A percentile compares a stretch with the other conserved stretches of the same genome.
Conservation (phyloP, 2,888 invertebrate species). For the Neoscelio sp. region DNA sequence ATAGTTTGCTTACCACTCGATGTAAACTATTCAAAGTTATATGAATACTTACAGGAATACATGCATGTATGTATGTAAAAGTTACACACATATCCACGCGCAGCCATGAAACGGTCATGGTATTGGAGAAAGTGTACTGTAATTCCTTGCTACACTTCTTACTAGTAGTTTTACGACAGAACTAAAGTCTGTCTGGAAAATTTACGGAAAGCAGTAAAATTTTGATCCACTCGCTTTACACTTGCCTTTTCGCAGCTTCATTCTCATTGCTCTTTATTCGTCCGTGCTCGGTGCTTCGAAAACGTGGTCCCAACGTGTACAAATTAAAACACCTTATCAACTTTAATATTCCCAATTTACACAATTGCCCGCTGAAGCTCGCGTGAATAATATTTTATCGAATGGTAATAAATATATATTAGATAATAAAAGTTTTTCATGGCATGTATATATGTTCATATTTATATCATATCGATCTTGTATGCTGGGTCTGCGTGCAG, state of each 20-base stretch:
- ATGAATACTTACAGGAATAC: slow-evolving; percentile 3
- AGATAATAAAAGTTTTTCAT: slow-evolving; percentile 48
- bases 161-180: slow-evolving; percentile 50
- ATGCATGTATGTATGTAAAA: not conserved
- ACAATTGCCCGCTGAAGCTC: no score
- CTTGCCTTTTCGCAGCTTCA: slow-evolving; percentile 24
- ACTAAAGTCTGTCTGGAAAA: slow-evolving; percentile 54
- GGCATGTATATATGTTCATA: slow-evolving; percentile 38
- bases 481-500: slow-evolving; percentile 9
- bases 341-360: slow-evolving; percentile 30
- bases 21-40: no score
- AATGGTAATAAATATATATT: slow-evolving; percentile 41
- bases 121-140: slow-evolving; percentile 10
- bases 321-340: slow-evolving; percentile 57
- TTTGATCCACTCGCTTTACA: slow-evolving; percentile 60
- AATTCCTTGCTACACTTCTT: slow-evolving; percentile 55
- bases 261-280: slow-evolving; percentile 42
- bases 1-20: no score
- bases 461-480: slow-evolving; percentile 59
- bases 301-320: slow-evolving; percentile 28
- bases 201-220: slow-evolving; percentile 60
- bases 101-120: slow-evolving; percentile 8
- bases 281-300: slow-evolving; percentile 18
- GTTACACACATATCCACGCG: not conserved
- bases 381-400: slow-evolving; percentile 33